Evolutionary conservation across 2,888 invertebrate genomes (phyloP).

Genomic region (Amphipyra berbera): DNA sequence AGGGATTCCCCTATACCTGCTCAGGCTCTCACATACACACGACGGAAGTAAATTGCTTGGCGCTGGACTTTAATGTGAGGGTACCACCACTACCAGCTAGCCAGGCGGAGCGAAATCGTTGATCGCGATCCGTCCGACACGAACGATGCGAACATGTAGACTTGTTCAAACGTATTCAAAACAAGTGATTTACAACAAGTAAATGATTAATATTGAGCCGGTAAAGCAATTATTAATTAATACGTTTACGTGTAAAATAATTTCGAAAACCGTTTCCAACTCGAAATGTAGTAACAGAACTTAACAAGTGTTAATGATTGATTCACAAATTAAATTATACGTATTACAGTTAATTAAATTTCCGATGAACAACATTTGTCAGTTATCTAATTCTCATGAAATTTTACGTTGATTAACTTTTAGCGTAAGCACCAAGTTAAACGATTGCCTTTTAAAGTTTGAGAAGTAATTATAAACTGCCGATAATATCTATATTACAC

Average conservation of each 20-base stretch:
- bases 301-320: conserved; percentile 15
- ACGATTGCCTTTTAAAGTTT: conserved; percentile 38
- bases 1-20: too few species aligned
- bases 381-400: conserved; percentile 27
- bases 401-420: conserved; percentile 8
- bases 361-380: conserved; percentile 29
- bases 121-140: too few species aligned
- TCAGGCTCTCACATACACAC: too few species aligned
- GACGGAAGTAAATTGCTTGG: too few species aligned
- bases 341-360: conserved; percentile 10
- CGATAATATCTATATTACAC: conserved; percentile 37
- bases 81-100: too few species aligned
- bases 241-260: background rate
- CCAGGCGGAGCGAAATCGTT: too few species aligned
- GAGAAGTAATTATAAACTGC: conserved; percentile 38
- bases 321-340: conserved; percentile 9
- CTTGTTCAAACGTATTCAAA: too few species aligned
- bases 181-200: too few species aligned
- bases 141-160: too few species aligned
- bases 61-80: too few species aligned
- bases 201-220: too few species aligned
- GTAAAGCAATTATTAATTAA: too few species aligned
- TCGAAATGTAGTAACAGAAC: background rate
- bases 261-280: conserved; percentile 2
- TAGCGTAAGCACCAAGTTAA: conserved; percentile 13